Evolutionary conservation across 2,888 invertebrate genomes (phyloP), one percentile per base, ranked within the genome.

Genomic region (Nomada fabriciana): DNA sequence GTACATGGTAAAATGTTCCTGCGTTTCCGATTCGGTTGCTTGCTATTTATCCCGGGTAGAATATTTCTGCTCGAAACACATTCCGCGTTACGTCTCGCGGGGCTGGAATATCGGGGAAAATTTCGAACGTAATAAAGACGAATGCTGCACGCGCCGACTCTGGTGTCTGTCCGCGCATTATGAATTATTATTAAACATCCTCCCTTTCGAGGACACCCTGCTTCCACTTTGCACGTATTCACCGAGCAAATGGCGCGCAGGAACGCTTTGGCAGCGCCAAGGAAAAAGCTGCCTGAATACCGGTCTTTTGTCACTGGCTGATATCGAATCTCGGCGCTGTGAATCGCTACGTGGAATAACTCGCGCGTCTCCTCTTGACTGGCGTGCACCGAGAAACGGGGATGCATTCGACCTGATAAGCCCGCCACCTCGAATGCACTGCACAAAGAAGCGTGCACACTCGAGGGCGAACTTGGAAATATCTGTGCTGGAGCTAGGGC

Each of bases 41-140:
- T 25, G 50, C 73, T 78, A 74, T 70, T 81, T 69, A 57, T 74
- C 23, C 20, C 23, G 53, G 43, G 42, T 18, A 15, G 43, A 43
- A 68, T 69, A 73, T 73, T 25, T 75, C 57, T 47, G 36, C 64
- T 23, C 25, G 23, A 61, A 53, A 63, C 52, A 69, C 25, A 47
- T 68, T 23, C 50, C 64, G 76, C 43, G 64, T 15, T 36, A 25
- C 59, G 25, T 29, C 59, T 15, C 67, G 13, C 61, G 61, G 53
- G 50, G 42, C 4, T 9, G 50, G 29, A n/a, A 60, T 50, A 55
- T 65, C 71, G 25, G 50, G 60, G 78, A 53, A 65, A 74, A 79
- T 74, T 74, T 71, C 70, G 50, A 74, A 60, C 52, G 59, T 74
- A 82, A 80, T 82, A 65, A 63, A 60, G 74, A 70, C 64, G 73